Base-by-base conservation (phyloP, 2,113 vertebrate genomes). In the Anolis sagrei region DNA sequence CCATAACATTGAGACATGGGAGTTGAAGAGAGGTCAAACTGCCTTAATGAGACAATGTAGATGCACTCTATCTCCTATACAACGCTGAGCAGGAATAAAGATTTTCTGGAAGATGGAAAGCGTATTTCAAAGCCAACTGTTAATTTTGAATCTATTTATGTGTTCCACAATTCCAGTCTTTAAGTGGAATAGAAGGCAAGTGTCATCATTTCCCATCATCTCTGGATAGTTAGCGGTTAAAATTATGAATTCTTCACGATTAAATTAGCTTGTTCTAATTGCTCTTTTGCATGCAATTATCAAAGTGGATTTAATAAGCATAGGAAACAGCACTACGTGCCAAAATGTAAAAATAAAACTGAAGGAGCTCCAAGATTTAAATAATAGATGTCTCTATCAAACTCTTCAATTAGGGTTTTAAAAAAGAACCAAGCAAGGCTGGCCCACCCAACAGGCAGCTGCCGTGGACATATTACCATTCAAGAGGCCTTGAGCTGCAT, bases 181-280 rank as follows among this genome's bases (percentile, higher is more conserved):
- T 0, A 4, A 61, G 64, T 88, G 68, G 5, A 34, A 88, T 92
- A 87, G 78, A 91, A 95, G 93, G 83, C 93, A 88, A 85, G 89
- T 92, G 88, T 86, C 90, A 92, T 90, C 93, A 93, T 89, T 93
- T 95, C 91, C 91, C 91, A 90, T 92, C 93, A 86, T 88, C 89
- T 95, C 86, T 93, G 92, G 94, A 95, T 94, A 92, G 87, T 90
- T 94, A 96, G 89, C 88, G 93, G 90, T 94, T 94, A 68, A 91
- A 93, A 94, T 93, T 89, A 94, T 91, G 88, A 90, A 93, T 95
- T 89, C 91, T 93, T 95, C 94, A 91, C 93, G 88, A 95, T 92
- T 94, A 92, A 92, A 94, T 87, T 92, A 90, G 91, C 89, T 94
- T 81, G 74, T 87, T 83, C 82, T 94, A 93, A 95, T 92, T 94